Base-by-base conservation (phyloP, 2,888 invertebrate species). In the Aspidapion aeneum region DNA sequence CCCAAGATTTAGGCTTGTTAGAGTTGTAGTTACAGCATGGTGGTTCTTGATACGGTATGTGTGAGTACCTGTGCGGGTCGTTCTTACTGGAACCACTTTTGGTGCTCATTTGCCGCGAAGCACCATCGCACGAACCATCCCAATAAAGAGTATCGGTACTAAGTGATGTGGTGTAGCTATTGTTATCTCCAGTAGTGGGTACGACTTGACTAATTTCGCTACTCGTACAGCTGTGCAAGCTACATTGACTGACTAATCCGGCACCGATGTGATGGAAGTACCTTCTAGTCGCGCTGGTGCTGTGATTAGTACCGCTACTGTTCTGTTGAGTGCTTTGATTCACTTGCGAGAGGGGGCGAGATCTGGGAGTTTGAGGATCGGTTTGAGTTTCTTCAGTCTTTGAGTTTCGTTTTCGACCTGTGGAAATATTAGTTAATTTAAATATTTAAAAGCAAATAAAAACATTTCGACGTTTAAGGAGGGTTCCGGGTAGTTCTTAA, bases 81-180 rank as follows among this genome's bases (percentile, higher is more conserved):
- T 82, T 78, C 80, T 83, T 66, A 84, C 80, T 64, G 82, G 68
- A 83, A 73, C 68, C 82, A 74, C 70, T 81, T 73, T 84, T 82
- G 69, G 75, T 63, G 64, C 74, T 78, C 60, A 73, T 61, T 81
- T 85, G 73, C 61, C 80, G 78, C 18, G 78, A 76, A 35, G 79
- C 75, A 57, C 73, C 74, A 66, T 80, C 79, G 65, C 76, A 74
- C 60, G 79, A 78, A 50, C 79, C 79, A 63, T 93, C 93, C 91
- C 93, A 93, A 75, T 92, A 93, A 0, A 94, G 82, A 1, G 93
- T 93, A 72, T 94, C 94, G 5, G 92, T 93, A 75, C 93, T 94
- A 16, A 93, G 81, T 0, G 93, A 93, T 16, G 93, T 93, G 19
- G 91, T 91, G 74, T 93, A 93, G 55, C 92, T 92, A 0, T 88